Conservation (phyloP, 2,888 invertebrate genomes). For the Caenorhabditis imperialis region DNA sequence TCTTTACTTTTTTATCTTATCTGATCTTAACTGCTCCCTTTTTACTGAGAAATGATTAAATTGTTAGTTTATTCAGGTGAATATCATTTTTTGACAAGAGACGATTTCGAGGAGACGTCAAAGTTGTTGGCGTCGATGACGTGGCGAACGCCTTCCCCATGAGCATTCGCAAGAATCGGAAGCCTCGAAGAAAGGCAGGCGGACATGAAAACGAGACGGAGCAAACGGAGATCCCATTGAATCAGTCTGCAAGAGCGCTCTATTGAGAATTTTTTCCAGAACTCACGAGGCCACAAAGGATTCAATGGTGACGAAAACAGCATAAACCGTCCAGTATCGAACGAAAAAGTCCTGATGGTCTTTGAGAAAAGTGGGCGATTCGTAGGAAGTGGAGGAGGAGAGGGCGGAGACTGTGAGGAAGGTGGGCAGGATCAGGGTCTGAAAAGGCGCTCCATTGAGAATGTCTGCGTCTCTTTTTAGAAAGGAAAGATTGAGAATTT, state of each 20-base stretch:
- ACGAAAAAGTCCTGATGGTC: conserved; percentile 20
- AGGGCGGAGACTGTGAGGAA: conserved; percentile 25
- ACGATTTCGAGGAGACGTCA: no score
- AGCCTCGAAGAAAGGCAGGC: conserved; percentile 37
- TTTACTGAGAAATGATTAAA: no score
- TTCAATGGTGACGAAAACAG: conserved; percentile 28
- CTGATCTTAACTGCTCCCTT: no score
- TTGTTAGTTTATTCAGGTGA: no score
- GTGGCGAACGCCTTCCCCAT: not conserved
- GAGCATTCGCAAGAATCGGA: conserved; percentile 16
- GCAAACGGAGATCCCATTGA: conserved; percentile 40
- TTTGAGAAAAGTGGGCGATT: conserved; percentile 10
- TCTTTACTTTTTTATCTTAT: no score
- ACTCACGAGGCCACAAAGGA: conserved; percentile 36
- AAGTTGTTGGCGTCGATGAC: no score
- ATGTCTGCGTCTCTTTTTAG: no score
- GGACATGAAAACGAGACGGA: conserved; percentile 42
- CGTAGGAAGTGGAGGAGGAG: not conserved
- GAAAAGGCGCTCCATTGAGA: conserved; percentile 5
- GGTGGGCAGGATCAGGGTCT: conserved; percentile 40
- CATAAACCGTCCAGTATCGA: conserved; percentile 45
- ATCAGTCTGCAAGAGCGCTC: conserved; percentile 31
- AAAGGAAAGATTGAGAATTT: no score
- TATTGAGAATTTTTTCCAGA: not conserved
- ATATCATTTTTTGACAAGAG: no score